These are phyloP conservation scores for Bombus impatiens DNA, from an alignment of 1,140 invertebrate genomes.

Conservation along the genomic window DNA sequence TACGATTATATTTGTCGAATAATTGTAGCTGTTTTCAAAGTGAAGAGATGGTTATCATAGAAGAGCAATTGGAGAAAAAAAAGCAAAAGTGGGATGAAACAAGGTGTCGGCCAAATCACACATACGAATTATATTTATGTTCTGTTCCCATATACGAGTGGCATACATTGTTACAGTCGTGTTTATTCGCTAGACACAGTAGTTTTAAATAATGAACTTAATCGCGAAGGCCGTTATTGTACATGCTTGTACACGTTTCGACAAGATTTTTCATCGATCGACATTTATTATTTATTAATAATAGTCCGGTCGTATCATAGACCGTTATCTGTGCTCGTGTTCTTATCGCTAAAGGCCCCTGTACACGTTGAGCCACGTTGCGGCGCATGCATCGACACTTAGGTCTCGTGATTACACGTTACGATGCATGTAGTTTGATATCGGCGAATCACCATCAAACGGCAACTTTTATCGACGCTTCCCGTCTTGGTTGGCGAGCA, in stretches of 20 bases:
- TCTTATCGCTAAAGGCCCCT: not conserved
- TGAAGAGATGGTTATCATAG: conserved; percentile 16
- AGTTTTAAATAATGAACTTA: conserved; percentile 12
- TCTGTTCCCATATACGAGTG: conserved; percentile 38
- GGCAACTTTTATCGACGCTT: too few relatives aligned
- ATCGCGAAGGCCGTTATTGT: conserved; percentile 29
- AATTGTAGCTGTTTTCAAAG: not conserved
- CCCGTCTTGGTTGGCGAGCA: too few relatives aligned
- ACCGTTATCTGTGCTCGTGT: conserved; percentile 9
- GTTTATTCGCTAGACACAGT: conserved; percentile 10
- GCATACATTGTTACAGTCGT: conserved; percentile 41
- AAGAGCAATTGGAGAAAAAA: not conserved
- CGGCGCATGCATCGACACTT: not conserved
- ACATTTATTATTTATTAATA: conserved; percentile 43
- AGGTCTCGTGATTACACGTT: too few relatives aligned
- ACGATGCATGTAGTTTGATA: too few relatives aligned
- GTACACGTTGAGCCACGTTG: not conserved
- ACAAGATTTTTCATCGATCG: conserved; percentile 25
- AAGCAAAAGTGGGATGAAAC: not conserved
- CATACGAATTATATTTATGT: conserved; percentile 43
- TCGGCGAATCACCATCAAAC: too few relatives aligned
- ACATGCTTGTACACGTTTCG: not conserved
- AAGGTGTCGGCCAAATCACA: not conserved
- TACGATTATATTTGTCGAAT: not conserved
- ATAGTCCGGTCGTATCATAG: conserved; percentile 35